Conservation (phyloP, 1,140 invertebrate species). For the Pseudoatta argentina region DNA sequence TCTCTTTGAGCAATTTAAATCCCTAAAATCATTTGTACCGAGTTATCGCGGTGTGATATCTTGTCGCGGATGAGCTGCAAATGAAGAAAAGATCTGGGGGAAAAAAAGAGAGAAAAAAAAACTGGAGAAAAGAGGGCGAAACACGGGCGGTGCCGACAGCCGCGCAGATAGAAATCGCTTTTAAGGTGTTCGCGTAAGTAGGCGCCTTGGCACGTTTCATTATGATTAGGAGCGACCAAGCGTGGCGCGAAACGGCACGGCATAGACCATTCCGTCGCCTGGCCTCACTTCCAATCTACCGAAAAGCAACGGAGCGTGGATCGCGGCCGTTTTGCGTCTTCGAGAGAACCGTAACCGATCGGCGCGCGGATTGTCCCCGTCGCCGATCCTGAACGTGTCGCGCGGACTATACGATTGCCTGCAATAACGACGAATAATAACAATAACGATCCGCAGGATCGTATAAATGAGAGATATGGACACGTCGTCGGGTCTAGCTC, state of each 20-base stretch:
- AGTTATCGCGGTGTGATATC: conserved; percentile 63
- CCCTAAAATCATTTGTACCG: conserved; percentile 25
- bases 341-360: conserved; percentile 51
- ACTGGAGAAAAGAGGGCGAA: conserved; percentile 3
- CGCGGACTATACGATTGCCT: conserved; percentile 45
- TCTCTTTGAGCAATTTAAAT: conserved; percentile 20
- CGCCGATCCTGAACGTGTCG: conserved; percentile 50
- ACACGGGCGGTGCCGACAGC: conserved; percentile 33
- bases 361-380: conserved; percentile 71
- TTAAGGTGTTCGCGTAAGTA: conserved; percentile 79
- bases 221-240: conserved; percentile 85
- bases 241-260: conserved; percentile 78
- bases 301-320: conserved; percentile 81
- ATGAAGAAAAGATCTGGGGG: conserved; percentile 36
- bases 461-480: conserved; percentile 3
- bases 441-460: background rate
- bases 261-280: conserved; percentile 61
- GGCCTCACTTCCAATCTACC: conserved; percentile 83
- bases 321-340: conserved; percentile 73
- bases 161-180: conserved; percentile 83
- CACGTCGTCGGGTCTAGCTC: conserved; percentile 12
- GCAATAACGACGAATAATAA: conserved; percentile 56
- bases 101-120: conserved; percentile 28
- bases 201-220: conserved; percentile 85
- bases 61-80: conserved; percentile 23